Conservation (phyloP, 2,888 invertebrate species). For the Zonitis immaculata region DNA sequence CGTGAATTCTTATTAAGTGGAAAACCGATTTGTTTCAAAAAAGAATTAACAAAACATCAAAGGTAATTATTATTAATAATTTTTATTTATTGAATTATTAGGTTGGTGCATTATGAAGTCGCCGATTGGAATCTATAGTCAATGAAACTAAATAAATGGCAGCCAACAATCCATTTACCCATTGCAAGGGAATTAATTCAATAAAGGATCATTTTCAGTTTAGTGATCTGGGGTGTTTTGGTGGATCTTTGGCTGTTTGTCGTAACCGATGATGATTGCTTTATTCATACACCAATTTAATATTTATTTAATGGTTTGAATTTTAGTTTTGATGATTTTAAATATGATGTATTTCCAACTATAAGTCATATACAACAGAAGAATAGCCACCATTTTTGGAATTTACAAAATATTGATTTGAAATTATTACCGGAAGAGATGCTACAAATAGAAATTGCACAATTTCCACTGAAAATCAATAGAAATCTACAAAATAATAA, state of each 20-base stretch:
- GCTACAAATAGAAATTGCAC: background rate
- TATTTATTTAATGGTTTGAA: too few relatives aligned
- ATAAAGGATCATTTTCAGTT: too few relatives aligned
- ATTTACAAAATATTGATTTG: conserved; percentile 35
- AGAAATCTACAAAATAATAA: conserved; percentile 14
- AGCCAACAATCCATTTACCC: too few relatives aligned
- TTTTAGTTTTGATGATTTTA: conserved; percentile 42
- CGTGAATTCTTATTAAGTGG: conserved; percentile 68
- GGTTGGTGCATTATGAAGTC: too few relatives aligned
- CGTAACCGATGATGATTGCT: background rate
- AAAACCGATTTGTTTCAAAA: conserved; percentile 61
- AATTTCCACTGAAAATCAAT: conserved; percentile 5
- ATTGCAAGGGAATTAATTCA: too few relatives aligned
- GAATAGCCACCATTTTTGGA: conserved; percentile 40
- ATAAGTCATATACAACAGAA: conserved; percentile 64
- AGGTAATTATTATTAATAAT: conserved; percentile 28
- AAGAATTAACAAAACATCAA: conserved; percentile 52
- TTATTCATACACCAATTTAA: too few relatives aligned
- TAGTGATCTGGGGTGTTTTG: too few relatives aligned
- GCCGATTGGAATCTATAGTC: too few relatives aligned
- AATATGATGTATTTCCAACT: conserved; percentile 54
- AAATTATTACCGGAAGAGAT: conserved; percentile 10
- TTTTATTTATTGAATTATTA: too few relatives aligned
- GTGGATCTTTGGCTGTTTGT: too few relatives aligned
- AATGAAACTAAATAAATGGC: too few relatives aligned